Percentiles rank a stretch among this genome's conserved stretches.
Evolutionary conservation across 2,113 vertebrate genomes (phyloP).

Genomic region (Phyllostomus hastatus): DNA sequence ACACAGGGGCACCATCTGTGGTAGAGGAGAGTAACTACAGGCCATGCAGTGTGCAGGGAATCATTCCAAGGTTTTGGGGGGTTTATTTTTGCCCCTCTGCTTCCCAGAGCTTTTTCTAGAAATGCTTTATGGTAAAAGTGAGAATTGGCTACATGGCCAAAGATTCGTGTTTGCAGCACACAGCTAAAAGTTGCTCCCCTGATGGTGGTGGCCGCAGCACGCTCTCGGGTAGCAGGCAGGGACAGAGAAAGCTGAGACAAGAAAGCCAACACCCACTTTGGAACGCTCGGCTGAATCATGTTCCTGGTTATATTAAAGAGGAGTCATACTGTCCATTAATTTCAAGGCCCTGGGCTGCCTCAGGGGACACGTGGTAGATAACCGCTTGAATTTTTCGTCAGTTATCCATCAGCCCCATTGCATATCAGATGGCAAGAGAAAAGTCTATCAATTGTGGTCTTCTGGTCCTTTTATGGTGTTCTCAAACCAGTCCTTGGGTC

Average conservation of each 20-base stretch:
- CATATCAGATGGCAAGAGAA: neutral
- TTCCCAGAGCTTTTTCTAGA: slow-evolving; percentile 8
- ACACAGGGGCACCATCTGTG: slow-evolving; percentile 45
- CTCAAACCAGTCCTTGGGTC: neutral
- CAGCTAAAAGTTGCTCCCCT: neutral
- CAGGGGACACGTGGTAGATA: neutral
- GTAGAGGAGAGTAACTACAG: neutral
- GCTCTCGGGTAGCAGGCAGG: neutral
- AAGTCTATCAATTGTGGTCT: neutral
- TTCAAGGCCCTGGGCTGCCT: neutral
- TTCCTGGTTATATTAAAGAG: slow-evolving; percentile 25
- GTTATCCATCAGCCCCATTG: neutral
- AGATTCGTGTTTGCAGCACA: neutral
- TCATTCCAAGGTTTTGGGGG: neutral
- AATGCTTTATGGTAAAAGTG: neutral
- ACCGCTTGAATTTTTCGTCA: neutral
- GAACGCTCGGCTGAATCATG: neutral
- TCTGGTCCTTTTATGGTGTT: neutral
- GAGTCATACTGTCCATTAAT: neutral
- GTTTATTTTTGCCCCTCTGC: neutral
- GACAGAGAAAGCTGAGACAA: neutral
- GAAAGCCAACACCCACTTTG: neutral
- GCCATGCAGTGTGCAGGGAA: neutral
- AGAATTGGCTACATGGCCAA: neutral
- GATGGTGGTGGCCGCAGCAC: neutral